Percentiles rank a stretch among this genome's conserved stretches.
Conservation (phyloP, 2,797 vertebrate genomes). For the Rhodeus uyekii region DNA sequence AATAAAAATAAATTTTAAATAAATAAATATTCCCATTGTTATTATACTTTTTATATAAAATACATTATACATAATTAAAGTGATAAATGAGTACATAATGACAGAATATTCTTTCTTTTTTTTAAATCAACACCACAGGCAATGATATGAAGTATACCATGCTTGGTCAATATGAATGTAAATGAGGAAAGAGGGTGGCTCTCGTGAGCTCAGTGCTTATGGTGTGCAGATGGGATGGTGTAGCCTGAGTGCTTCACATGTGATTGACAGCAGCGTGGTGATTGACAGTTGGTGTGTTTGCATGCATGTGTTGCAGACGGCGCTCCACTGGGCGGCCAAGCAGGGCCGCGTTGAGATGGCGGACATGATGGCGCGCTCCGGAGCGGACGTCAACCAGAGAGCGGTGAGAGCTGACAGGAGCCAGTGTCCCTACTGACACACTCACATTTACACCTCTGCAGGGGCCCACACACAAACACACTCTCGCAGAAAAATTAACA, state of each 20-base stretch:
- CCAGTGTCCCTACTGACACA: constrained; percentile 68
- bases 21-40: too few relatives aligned
- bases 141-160: neutral
- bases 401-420: constrained; percentile 77
- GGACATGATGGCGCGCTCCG: constrained; percentile 77
- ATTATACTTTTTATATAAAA: too few relatives aligned
- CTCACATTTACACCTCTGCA: constrained; percentile 68
- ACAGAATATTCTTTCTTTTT: neutral
- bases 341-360: constrained; percentile 74
- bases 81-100: neutral
- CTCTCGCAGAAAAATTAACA: constrained; percentile 47
- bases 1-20: too few relatives aligned
- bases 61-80: too few relatives aligned
- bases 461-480: constrained; percentile 44
- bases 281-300: constrained; percentile 51
- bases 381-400: constrained; percentile 80
- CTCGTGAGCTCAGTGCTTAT: neutral
- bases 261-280: constrained; percentile 64
- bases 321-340: constrained; percentile 80
- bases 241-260: constrained; percentile 59
- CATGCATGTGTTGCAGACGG: constrained; percentile 71
- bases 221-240: neutral
- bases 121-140: neutral
- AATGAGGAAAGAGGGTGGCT: neutral
- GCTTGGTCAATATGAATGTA: neutral